Base-by-base conservation (phyloP, 2,113 vertebrate genomes). In the Conger conger region DNA sequence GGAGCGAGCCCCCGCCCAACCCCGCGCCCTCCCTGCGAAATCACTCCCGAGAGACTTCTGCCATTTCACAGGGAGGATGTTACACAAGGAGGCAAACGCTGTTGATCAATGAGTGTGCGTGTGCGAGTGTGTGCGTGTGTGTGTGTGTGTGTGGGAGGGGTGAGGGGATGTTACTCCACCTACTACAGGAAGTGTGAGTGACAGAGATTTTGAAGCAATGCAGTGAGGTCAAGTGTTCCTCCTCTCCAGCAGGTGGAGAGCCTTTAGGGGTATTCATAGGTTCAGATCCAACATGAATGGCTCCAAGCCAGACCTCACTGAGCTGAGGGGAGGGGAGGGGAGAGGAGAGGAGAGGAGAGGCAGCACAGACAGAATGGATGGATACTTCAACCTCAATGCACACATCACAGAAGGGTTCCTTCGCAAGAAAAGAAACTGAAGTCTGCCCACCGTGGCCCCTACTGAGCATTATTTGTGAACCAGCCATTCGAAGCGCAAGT, bases 21-120 rank as follows among this genome's bases (percentile, higher is more conserved):
- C n/a, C n/a, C n/a, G n/a, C n/a, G n/a, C n/a, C n/a, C n/a, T n/a
- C n/a, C n/a, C n/a, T n/a, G n/a, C n/a, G n/a, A 11, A 8, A 35
- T 36, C 78, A 13, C 18, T 9, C 20, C 78, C 17, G 18, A 27
- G 38, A 50, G 42, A 77, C 80, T 82, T 23, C 30, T 35, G 68
- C 80, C 54, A 4, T 33, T 57, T 86, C 87, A 79, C 76, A 77
- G 33, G 86, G 84, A 88, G 91, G 91, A 91, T 89, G 85, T 94
- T 94, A 90, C 83, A 81, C 92, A 93, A 93, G 84, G 27, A 57
- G 36, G 40, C 63, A 40, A 15, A 15, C 18, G 37, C 54, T 68
- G 50, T 82, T 82, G 63, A 17, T 83, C 38, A 76, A 76, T 20
- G 63, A 4, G 82, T 11, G 5, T 33, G 82, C 6, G 40, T 35